Evolutionary conservation across 2,797 vertebrate species (phyloP), one percentile per base, ranked within the genome.

Genomic region (Falco concolor): DNA sequence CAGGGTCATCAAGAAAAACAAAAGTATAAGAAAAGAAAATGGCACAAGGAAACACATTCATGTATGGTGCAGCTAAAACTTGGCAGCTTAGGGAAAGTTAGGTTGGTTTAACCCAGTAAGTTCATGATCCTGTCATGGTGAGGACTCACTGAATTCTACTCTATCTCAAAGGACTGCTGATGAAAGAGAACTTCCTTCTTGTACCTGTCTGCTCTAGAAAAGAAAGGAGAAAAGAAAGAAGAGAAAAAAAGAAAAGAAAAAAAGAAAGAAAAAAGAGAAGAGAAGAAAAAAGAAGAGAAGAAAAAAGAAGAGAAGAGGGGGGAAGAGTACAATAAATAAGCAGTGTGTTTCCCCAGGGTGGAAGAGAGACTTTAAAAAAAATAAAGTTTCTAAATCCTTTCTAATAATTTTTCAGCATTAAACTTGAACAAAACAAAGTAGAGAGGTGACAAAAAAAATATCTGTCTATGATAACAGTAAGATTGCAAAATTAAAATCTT

Each of bases 31-130:
- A 97, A 96, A 97, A 96, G 95, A 95, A 97, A 97, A 98, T 96
- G 98, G 98, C 98, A 98, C 98, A 98, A 98, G 98, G 98, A 98
- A 97, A 97, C 96, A 97, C 92, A 97, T 93, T 95, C 54, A 93
- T 95, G 96, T 96, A 91, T 87, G 96, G 98, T 98, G 98, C 98
- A 98, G 97, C 97, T 98, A 98, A 96, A 97, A 93, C 97, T 95
- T 96, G 95, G 96, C 98, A 98, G 97, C 98, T 98, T 97, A 98
- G 97, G 97, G 95, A 97, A 95, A 95, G 96, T 96, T 97, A 98
- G 94, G 96, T 95, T 97, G 97, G 97, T 95, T 94, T 94, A 96
- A 97, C 96, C 97, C 97, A 97, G 97, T 98, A 97, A 98, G 97
- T 98, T 98, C 97, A 98, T 98, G 98, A 98, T 97, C 97, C 98